A percentile compares a stretch with the other conserved stretches of the same genome.
phyloP scores from a whole-genome alignment of 2,113 vertebrate genomes.

The Lagopus muta region DNA sequence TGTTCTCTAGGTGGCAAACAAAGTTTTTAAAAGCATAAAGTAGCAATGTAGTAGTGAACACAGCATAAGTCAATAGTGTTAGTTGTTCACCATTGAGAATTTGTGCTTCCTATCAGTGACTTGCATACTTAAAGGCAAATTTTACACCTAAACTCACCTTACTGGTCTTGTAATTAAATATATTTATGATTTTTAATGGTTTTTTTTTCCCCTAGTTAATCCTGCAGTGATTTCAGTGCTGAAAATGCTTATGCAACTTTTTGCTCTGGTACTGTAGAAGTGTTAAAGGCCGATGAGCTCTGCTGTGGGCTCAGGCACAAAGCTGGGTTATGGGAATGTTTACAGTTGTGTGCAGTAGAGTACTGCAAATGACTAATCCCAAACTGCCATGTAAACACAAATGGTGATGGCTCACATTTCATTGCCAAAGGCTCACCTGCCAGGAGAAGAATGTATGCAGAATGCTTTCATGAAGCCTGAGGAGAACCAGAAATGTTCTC shows the following conservation, averaged over 20 bases:
- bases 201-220: not conserved
- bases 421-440: not conserved
- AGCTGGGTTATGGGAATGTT: not conserved
- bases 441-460: not conserved
- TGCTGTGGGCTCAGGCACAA: not conserved
- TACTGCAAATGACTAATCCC: not conserved
- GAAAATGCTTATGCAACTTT: not conserved
- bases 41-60: not conserved
- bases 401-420: not conserved
- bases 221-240: not conserved
- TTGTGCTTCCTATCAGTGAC: not conserved
- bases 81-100: not conserved
- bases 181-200: not conserved
- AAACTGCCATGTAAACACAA: not conserved
- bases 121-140: not conserved
- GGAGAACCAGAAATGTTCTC: not conserved
- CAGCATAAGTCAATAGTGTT: not conserved
- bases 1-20: not conserved
- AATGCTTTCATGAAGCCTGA: not conserved
- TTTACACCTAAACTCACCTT: not conserved
- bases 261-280: not conserved
- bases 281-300: not conserved
- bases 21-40: not conserved
- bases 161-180: not conserved
- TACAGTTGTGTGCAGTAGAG: fast-evolving